Evolutionary conservation across 1,140 invertebrate species (phyloP).

Genomic region (Steinernema khuongi): DNA sequence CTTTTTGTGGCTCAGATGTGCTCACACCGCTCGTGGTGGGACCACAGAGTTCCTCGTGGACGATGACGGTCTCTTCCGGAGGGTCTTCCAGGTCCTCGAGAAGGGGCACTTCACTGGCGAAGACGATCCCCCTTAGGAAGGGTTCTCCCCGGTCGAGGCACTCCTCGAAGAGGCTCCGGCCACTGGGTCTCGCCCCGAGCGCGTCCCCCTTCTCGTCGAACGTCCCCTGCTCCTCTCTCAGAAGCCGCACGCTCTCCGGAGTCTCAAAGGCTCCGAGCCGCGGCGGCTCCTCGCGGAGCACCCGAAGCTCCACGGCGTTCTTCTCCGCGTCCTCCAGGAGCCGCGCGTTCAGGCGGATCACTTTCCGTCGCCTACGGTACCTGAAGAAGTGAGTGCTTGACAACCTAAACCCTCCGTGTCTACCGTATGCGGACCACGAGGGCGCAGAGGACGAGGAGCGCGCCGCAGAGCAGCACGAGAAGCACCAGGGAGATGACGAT

Average conservation of each 20-base stretch:
- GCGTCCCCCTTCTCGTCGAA: background rate
- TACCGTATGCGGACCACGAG: background rate
- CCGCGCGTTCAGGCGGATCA: background rate
- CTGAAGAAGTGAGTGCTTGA: too few species aligned
- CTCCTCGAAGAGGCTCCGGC: background rate
- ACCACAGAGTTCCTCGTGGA: too few species aligned
- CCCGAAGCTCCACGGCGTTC: constrained; percentile 27
- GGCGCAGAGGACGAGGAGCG: background rate
- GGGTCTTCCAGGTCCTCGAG: background rate
- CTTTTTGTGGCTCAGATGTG: too few species aligned
- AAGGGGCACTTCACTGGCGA: background rate
- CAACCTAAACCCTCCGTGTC: too few species aligned
- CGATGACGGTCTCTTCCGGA: background rate
- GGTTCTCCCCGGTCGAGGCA: background rate
- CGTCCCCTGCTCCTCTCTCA: too few species aligned
- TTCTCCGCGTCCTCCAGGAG: constrained; percentile 31
- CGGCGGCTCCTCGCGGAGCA: background rate
- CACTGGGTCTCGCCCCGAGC: background rate
- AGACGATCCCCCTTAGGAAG: background rate
- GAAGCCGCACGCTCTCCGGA: background rate
- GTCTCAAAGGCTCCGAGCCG: background rate
- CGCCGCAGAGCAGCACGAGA: background rate
- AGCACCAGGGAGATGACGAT: too few species aligned
- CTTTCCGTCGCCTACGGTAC: background rate
- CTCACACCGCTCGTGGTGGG: too few species aligned